Base-by-base conservation (phyloP, 2,113 vertebrate species). In the Trematocara stigmaticum region DNA sequence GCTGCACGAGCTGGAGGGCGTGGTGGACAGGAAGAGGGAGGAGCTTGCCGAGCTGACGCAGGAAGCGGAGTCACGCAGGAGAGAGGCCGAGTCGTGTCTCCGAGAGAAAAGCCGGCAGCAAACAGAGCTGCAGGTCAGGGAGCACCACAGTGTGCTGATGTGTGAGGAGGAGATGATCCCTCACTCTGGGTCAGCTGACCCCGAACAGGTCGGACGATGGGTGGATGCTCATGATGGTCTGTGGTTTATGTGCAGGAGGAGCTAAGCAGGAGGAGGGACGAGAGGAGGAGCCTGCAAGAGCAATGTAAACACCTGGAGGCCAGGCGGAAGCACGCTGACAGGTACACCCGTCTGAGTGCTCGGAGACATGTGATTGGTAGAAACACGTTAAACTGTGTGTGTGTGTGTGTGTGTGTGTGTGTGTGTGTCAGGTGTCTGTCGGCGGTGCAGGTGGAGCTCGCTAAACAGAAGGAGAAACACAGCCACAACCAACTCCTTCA, bases 251-350 rank as follows among this genome's bases (percentile, higher is more conserved):
- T 71, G 78, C 49, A 92, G 83, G 82, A 90, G 80, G 82, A 90
- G 76, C 18, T 90, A 45, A 64, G 57, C 38, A 90, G 83, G 78
- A 86, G 59, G 4, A 84, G 20, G 57, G 71, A 88, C 51, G 87
- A 90, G 85, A 91, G 42, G 69, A 85, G 57, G 18, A 74, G 16
- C 29, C 42, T 92, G 26, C 55, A 88, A 23, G 82, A 85, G 79
- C 84, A 89, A 82, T 89, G 90, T 35, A 85, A 57, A 81, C 87
- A 91, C 12, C 85, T 93, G 84, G 92, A 93, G 85, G 83, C 81
- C 78, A 9, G 92, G 55, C 59, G 88, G 34, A 86, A 85, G 34
- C 88, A 88, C 4, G 87, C 90, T 2, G 20, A 93, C 82, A 79
- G 90, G 92, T 91, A 38, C 6, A 35, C 5, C 7, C 7, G 3